These are phyloP conservation scores for Troides oblongomaculatus DNA, from an alignment of 2,888 invertebrate genomes.

Conservation along the genomic window DNA sequence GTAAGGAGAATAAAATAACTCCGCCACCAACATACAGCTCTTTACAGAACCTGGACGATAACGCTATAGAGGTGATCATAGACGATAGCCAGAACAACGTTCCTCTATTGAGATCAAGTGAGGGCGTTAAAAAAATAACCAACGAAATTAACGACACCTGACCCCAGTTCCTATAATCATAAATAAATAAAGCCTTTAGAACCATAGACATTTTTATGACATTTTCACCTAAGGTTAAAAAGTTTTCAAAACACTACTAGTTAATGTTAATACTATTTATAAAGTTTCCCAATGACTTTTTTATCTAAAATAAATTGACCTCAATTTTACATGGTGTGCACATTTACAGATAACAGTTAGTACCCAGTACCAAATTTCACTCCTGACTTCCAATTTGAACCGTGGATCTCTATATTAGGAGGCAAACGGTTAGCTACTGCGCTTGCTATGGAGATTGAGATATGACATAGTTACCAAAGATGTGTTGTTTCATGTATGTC, in stretches of 20 bases:
- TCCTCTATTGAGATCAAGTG: constrained; percentile 31
- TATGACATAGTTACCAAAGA: background rate
- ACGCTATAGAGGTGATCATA: constrained; percentile 58
- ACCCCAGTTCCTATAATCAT: constrained; percentile 14
- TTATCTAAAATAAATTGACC: too few relatives aligned
- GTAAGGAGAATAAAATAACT: constrained; percentile 42
- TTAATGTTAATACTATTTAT: background rate
- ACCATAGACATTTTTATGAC: background rate
- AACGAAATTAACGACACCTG: constrained; percentile 38
- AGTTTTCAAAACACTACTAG: background rate
- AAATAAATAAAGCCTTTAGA: background rate
- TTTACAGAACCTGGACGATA: constrained; percentile 51
- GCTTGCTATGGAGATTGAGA: too few relatives aligned
- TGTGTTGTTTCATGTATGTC: background rate
- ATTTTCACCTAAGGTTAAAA: background rate
- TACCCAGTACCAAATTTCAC: too few relatives aligned
- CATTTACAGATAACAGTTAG: too few relatives aligned
- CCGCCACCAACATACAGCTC: constrained; percentile 67
- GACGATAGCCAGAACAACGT: constrained; percentile 39
- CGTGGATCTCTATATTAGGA: background rate
- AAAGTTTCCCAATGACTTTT: background rate
- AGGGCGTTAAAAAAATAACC: constrained; percentile 13
- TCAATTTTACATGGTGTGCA: too few relatives aligned
- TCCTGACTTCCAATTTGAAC: background rate
- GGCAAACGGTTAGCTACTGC: too few relatives aligned